These are phyloP conservation scores for Malthinus flaveolus DNA, from an alignment of 2,888 invertebrate species.

Conservation along the genomic window DNA sequence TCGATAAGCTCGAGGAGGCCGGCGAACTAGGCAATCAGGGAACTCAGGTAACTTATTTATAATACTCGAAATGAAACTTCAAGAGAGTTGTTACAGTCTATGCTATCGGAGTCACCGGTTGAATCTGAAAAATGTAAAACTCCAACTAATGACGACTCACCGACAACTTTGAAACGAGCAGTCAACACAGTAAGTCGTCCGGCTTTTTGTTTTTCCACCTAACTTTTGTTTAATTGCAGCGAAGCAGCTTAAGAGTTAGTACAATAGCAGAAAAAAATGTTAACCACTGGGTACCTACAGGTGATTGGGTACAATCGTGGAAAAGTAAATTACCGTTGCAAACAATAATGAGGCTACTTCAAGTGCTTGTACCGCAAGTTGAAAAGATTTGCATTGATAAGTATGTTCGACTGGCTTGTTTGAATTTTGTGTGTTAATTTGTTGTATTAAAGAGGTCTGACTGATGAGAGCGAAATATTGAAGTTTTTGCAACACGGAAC, in stretches of 20 bases:
- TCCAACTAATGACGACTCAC: neutral
- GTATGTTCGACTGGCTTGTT: slow-evolving; percentile 55
- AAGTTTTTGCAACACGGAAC: slow-evolving; percentile 99
- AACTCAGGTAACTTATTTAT: neutral
- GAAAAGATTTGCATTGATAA: slow-evolving; percentile 99
- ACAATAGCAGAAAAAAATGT: slow-evolving; percentile 47
- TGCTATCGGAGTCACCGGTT: neutral
- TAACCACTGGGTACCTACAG: slow-evolving; percentile 82
- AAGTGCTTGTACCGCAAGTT: slow-evolving; percentile 98
- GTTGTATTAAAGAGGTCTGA: slow-evolving; percentile 76
- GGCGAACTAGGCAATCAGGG: neutral
- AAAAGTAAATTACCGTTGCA: slow-evolving; percentile 96
- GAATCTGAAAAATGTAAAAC: slow-evolving; percentile 8
- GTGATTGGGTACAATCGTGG: slow-evolving; percentile 97
- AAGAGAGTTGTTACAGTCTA: neutral
- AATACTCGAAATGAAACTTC: neutral
- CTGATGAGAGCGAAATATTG: slow-evolving; percentile 98
- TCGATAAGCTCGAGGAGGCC: slow-evolving; percentile 2
- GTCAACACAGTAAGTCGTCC: slow-evolving; percentile 47
- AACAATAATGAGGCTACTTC: slow-evolving; percentile 97
- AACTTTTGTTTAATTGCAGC: slow-evolving; percentile 48
- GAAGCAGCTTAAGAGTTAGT: slow-evolving; percentile 66
- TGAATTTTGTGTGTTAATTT: neutral
- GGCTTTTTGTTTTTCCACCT: neutral
- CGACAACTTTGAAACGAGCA: slow-evolving; percentile 36